Conservation (phyloP, 2,888 invertebrate species). For the Auanema freiburgensis region DNA sequence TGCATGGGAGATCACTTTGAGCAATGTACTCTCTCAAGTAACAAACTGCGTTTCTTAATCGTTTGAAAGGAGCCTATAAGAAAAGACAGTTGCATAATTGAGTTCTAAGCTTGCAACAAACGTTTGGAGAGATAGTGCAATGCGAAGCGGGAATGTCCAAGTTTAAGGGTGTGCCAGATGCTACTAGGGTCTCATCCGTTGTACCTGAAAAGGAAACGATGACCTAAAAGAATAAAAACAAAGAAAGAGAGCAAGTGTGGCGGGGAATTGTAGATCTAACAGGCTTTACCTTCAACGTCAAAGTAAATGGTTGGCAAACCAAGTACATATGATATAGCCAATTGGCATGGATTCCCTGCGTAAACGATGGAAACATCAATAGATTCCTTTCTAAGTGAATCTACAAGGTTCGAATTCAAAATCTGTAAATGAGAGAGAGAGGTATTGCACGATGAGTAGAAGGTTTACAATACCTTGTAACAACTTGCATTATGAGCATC, state of each 20-base stretch:
- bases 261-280: too few relatives aligned
- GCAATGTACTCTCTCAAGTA: constrained; percentile 47
- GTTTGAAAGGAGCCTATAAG: constrained; percentile 8
- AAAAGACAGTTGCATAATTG: background rate
- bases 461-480: constrained; percentile 43
- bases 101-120: constrained; percentile 8
- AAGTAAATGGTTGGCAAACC: constrained; percentile 61
- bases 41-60: constrained; percentile 37
- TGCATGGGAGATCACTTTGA: constrained; percentile 41
- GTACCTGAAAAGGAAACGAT: constrained; percentile 30
- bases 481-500: constrained; percentile 59
- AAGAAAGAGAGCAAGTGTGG: background rate
- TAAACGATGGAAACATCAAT: constrained; percentile 61
- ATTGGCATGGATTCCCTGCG: constrained; percentile 60
- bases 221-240: constrained; percentile 4
- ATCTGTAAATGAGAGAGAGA: constrained; percentile 41
- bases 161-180: constrained; percentile 51
- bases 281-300: constrained; percentile 50
- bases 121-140: constrained; percentile 25
- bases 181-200: constrained; percentile 59
- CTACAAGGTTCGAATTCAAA: constrained; percentile 61
- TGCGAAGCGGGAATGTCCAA: constrained; percentile 32
- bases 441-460: background rate
- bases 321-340: constrained; percentile 58
- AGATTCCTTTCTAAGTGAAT: constrained; percentile 52